Base-by-base conservation (phyloP, 2,113 vertebrate genomes). In the Forbesichthys agassizii region DNA sequence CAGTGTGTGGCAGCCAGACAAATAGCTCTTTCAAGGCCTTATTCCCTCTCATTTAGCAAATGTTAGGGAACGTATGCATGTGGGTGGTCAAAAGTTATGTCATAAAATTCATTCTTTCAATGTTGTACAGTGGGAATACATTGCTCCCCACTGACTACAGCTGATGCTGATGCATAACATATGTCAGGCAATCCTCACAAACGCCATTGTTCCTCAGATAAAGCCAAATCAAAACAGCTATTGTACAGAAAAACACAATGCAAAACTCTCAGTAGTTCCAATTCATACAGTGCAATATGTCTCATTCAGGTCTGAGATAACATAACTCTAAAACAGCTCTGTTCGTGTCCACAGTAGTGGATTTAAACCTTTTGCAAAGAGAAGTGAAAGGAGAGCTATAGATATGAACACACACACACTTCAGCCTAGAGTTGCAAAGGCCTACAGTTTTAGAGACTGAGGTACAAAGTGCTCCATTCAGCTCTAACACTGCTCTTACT, bases 401-500 rank as follows among this genome's bases (percentile, higher is more conserved):
- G 79, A 87, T 77, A 75, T 90, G 88, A 92, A 90, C 76, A 61
- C 75, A 67, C 77, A 75, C 80, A 71, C 80, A 71, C 74, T 77
- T 60, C 72, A 57, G 84, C 77, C 73, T 77, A 64, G 75, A 64
- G 79, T 81, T 84, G 83, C 80, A 80, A 58, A 58, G 80, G 81
- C 77, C 70, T 86, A 67, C 61, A 80, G 75, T 74, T 64, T 65
- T 54, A 71, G 65, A 63, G 66, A 69, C 49, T n/a, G 52, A 59
- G 71, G 52, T 2, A 69, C 78, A 92, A 91, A 92, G 84, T 86
- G 82, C 68, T 66, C 65, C 71, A 91, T 93, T 93, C 91, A 93
- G 84, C 85, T 78, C 51, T n/a, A 90, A 93, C 92, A 93, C 92
- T 91, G 89, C 73, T 70, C 68, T 84, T 69, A 88, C 91, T 93